Percentiles rank a stretch among this genome's conserved stretches.
phyloP scores from a whole-genome alignment of 2,888 invertebrate genomes.

The Perizoma affinitatum region DNA sequence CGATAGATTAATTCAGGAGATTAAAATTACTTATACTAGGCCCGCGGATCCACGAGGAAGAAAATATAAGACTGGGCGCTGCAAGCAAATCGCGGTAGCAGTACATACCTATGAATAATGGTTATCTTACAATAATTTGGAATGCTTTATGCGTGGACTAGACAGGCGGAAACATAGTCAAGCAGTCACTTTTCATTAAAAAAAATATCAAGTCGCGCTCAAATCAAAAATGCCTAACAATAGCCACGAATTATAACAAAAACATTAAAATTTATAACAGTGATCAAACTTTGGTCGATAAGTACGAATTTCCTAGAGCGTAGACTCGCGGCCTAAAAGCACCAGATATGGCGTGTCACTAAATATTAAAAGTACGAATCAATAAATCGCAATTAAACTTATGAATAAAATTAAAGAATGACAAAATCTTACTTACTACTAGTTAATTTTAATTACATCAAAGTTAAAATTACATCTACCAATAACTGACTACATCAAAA shows the following conservation, averaged over 20 bases:
- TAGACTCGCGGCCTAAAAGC: constrained; percentile 31
- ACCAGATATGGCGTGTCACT: constrained; percentile 26
- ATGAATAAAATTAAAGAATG: constrained; percentile 51
- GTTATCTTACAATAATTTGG: not conserved
- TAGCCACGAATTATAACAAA: not conserved
- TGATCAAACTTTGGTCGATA: constrained; percentile 6
- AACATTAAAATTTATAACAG: not conserved
- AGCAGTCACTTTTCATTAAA: not conserved
- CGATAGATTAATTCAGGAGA: constrained; percentile 15
- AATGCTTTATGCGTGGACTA: not conserved
- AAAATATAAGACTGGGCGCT: constrained; percentile 8
- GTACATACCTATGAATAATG: not conserved
- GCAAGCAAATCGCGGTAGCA: constrained; percentile 3
- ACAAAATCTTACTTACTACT: constrained; percentile 42
- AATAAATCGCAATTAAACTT: constrained; percentile 33
- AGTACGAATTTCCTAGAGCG: constrained; percentile 16
- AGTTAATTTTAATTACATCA: constrained; percentile 30
- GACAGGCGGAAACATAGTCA: not conserved
- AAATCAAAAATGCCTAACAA: not conserved
- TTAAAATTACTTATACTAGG: constrained; percentile 26
- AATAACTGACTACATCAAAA: constrained; percentile 30
- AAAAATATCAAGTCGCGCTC: not conserved
- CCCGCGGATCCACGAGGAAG: constrained; percentile 24
- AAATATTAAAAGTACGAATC: constrained; percentile 29
- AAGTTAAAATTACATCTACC: constrained; percentile 35